A percentile compares a stretch with the other conserved stretches of the same genome.
These are phyloP conservation scores for Clitarchus hookeri DNA, from an alignment of 2,888 invertebrate species.

Conservation along the genomic window DNA sequence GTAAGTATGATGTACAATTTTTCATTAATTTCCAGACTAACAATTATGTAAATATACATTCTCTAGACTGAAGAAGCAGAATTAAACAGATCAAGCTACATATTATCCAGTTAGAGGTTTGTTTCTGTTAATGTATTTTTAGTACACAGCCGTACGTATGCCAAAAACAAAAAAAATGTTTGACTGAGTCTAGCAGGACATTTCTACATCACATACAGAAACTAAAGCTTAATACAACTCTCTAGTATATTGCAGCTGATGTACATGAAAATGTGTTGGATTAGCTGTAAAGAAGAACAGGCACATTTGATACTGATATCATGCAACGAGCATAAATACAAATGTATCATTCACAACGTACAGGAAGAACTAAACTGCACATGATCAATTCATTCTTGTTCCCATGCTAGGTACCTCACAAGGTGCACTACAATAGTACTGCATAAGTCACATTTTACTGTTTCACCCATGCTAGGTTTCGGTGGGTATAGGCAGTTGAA, in stretches of 20 bases:
- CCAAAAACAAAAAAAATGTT: too few species aligned
- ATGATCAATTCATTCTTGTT: background rate
- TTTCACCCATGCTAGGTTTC: constrained; percentile 12
- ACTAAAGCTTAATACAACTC: too few species aligned
- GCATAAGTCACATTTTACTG: constrained; percentile 6
- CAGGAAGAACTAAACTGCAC: constrained; percentile 2
- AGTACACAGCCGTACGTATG: too few species aligned
- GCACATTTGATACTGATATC: background rate
- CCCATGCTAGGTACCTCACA: constrained; percentile 23
- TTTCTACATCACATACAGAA: too few species aligned
- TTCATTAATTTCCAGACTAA: too few species aligned
- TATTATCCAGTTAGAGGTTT: too few species aligned
- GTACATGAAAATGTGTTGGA: background rate
- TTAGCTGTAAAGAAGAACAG: background rate
- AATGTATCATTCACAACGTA: background rate
- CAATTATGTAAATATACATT: too few species aligned
- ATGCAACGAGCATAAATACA: constrained; percentile 9
- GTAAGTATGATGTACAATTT: too few species aligned
- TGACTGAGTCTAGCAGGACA: too few species aligned
- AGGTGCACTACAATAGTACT: constrained; percentile 4
- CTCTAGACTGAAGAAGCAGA: too few species aligned
- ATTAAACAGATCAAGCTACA: too few species aligned
- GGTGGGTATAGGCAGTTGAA: background rate
- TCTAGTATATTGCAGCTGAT: background rate
- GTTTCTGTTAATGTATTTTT: too few species aligned